These are phyloP conservation scores for Rhadina sibilatrix DNA, from an alignment of 2,113 vertebrate species.

Conservation along the genomic window DNA sequence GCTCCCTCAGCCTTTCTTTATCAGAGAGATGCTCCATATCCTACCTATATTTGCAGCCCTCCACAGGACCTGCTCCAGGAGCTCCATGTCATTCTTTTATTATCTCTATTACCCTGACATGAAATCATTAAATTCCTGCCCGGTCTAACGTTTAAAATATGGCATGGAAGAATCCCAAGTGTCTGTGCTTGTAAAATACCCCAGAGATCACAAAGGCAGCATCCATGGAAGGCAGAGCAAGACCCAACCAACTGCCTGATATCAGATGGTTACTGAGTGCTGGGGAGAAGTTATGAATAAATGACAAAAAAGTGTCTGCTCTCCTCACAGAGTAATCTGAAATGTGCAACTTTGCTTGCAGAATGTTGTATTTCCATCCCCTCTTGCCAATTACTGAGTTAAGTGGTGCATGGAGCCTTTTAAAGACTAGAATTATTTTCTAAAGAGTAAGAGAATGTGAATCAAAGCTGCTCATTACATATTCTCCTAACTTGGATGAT, in stretches of 20 bases:
- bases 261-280: neutral
- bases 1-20: neutral
- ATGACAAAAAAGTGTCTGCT: neutral
- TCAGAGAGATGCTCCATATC: neutral
- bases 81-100: neutral
- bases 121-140: neutral
- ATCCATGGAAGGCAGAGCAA: neutral
- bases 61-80: neutral
- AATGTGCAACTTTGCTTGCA: constrained; percentile 35
- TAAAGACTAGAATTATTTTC: constrained; percentile 60
- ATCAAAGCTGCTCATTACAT: constrained; percentile 62
- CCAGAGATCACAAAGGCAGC: neutral
- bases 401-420: constrained; percentile 61
- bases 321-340: constrained; percentile 10
- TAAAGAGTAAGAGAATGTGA: constrained; percentile 54
- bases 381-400: constrained; percentile 62
- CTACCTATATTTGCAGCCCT: neutral
- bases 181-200: neutral
- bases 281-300: constrained; percentile 5
- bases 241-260: neutral
- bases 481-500: constrained; percentile 58
- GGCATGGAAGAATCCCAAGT: neutral
- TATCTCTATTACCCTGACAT: neutral
- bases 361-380: constrained; percentile 41
- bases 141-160: neutral